Conservation (phyloP, 92 coral and sea anemone genomes). For the Parazoanthus darwini region DNA sequence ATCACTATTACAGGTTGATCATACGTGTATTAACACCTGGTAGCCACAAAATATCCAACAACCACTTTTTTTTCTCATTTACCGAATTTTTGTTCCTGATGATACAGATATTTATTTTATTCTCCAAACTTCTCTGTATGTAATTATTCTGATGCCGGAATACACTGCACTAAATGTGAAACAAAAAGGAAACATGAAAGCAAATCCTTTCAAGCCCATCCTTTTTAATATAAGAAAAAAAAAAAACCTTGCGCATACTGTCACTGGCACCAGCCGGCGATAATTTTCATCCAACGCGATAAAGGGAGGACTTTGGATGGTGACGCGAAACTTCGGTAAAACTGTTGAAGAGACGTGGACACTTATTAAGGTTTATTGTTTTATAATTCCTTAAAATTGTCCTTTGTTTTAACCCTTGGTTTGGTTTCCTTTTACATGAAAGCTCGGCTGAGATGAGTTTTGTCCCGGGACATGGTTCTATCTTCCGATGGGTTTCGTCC, state of each 20-base stretch:
- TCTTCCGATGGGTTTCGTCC: no score
- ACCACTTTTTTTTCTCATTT: no score
- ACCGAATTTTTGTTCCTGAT: background rate
- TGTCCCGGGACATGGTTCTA: no score
- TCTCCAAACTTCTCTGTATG: background rate
- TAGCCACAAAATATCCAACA: no score
- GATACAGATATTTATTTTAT: background rate
- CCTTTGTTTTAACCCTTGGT: no score
- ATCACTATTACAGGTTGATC: no score
- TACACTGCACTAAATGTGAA: background rate
- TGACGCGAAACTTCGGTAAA: constrained; percentile 12
- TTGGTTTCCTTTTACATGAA: no score
- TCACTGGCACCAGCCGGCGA: background rate
- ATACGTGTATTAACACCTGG: no score
- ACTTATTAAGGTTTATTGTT: background rate
- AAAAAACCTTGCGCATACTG: constrained; percentile 16
- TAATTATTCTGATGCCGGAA: no score
- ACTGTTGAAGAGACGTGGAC: background rate
- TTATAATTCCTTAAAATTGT: no score
- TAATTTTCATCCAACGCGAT: background rate
- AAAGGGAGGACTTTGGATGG: constrained; percentile 8
- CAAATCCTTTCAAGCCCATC: background rate
- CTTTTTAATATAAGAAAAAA: background rate
- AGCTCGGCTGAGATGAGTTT: no score
- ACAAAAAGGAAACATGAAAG: background rate